A percentile compares a stretch with the other conserved stretches of the same genome.
phyloP scores from a whole-genome alignment of 2,797 vertebrate genomes.

The Lindbergichthys nudifrons region DNA sequence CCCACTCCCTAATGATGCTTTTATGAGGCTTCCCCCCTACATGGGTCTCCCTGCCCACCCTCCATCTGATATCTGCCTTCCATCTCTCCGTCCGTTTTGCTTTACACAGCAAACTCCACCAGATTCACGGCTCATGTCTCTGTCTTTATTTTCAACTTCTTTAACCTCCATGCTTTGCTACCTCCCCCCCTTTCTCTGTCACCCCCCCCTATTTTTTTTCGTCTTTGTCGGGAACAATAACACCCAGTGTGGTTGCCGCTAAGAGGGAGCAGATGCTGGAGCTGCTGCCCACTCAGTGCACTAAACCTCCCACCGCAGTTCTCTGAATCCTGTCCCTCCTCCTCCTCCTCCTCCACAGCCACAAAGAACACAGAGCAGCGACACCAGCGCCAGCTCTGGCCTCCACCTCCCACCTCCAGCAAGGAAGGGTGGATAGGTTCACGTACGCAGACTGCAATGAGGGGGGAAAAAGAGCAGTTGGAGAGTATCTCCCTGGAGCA shows the following conservation, averaged over 20 bases:
- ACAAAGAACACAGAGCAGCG: conserved; percentile 72
- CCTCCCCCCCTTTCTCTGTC: conserved; percentile 26
- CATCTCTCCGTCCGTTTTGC: conserved; percentile 3
- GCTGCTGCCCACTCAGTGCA: conserved; percentile 80
- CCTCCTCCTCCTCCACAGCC: conserved; percentile 63
- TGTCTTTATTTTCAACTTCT: conserved; percentile 31
- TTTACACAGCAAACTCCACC: conserved; percentile 24
- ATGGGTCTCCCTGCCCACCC: conserved; percentile 36
- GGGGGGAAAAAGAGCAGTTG: neutral
- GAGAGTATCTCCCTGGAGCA: neutral
- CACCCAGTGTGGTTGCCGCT: conserved; percentile 83
- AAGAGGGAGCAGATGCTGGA: conserved; percentile 85
- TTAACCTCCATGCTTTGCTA: conserved; percentile 25
- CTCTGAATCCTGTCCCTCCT: conserved; percentile 64
- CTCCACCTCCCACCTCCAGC: conserved; percentile 66
- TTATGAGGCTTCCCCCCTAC: conserved; percentile 42
- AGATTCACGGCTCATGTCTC: conserved; percentile 25
- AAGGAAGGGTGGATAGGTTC: conserved; percentile 74
- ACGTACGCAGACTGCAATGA: conserved; percentile 27
- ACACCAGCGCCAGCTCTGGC: conserved; percentile 69
- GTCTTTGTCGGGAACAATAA: conserved; percentile 84
- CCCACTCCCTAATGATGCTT: conserved; percentile 66
- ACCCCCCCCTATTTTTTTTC: conserved; percentile 39
- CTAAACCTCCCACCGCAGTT: conserved; percentile 76
- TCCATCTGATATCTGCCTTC: conserved; percentile 37